phyloP scores from a whole-genome alignment of 1,140 invertebrate genomes.

The Bombus haemorrhoidalis region DNA sequence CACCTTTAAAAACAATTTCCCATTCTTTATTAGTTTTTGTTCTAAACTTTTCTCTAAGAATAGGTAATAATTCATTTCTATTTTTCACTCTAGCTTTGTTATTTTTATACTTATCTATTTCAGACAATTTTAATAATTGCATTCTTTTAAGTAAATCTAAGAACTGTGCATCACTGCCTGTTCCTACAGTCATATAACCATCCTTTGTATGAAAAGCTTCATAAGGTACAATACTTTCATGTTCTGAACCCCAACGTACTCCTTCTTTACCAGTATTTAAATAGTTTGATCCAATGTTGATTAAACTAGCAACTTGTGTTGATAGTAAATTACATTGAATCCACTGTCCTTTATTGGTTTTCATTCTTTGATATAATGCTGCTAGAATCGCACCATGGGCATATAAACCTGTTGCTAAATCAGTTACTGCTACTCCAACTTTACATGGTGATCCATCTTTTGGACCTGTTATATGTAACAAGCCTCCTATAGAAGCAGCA shows the following conservation, averaged over 20 bases:
- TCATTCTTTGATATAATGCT: conserved; percentile 90
- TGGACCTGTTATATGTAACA: conserved; percentile 94
- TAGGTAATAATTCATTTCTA: conserved; percentile 86
- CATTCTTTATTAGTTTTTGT: conserved; percentile 90
- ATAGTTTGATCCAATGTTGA: conserved; percentile 95
- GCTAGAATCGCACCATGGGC: conserved; percentile 98
- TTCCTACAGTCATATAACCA: conserved; percentile 92
- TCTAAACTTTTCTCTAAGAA: conserved; percentile 86
- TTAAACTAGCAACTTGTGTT: conserved; percentile 94
- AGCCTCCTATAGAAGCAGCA: conserved; percentile 94
- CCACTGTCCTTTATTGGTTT: conserved; percentile 93
- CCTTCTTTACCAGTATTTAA: conserved; percentile 93
- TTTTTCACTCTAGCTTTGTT: conserved; percentile 91
- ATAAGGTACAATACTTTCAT: conserved; percentile 97
- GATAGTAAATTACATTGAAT: conserved; percentile 97
- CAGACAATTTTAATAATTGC: conserved; percentile 84
- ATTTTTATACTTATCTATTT: conserved; percentile 86
- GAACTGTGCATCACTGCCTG: conserved; percentile 92
- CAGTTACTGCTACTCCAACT: conserved; percentile 96
- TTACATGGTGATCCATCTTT: conserved; percentile 93
- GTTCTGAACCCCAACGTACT: conserved; percentile 92
- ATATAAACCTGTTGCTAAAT: conserved; percentile 96
- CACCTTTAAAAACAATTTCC: conserved; percentile 88
- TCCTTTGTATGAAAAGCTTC: conserved; percentile 92
- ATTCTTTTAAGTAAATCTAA: conserved; percentile 87